Conservation (phyloP, 2,797 vertebrate genomes). For the Gymnopithys bicolor region DNA sequence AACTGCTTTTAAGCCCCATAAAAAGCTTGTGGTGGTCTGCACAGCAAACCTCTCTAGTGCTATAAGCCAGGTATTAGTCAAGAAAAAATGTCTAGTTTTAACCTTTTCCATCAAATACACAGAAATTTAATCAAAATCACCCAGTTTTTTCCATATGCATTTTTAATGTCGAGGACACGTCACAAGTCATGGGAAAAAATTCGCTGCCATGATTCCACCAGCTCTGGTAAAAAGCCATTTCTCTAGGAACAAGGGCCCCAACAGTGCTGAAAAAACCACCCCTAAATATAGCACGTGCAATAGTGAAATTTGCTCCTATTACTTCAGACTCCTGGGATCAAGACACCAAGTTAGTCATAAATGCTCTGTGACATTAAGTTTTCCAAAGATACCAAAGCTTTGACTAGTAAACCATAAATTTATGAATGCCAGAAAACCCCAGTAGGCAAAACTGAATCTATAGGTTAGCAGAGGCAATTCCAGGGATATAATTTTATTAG, state of each 20-base stretch:
- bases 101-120: constrained; percentile 30
- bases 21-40: constrained; percentile 35
- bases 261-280: not conserved
- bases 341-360: constrained; percentile 39
- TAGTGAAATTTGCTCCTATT: constrained; percentile 37
- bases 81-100: constrained; percentile 30
- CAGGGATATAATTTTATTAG: constrained; percentile 22
- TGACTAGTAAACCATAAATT: constrained; percentile 23
- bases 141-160: not conserved
- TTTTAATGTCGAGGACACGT: constrained; percentile 15
- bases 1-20: constrained; percentile 39
- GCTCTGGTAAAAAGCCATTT: constrained; percentile 6
- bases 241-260: not conserved
- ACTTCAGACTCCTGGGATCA: constrained; percentile 42
- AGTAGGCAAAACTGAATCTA: not conserved
- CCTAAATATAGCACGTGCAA: not conserved
- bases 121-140: constrained; percentile 32
- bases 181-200: constrained; percentile 22
- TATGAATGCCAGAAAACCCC: not conserved
- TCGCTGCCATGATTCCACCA: not conserved
- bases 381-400: constrained; percentile 44
- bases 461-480: not conserved
- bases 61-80: constrained; percentile 37
- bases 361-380: constrained; percentile 33
- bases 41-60: constrained; percentile 3